Evolutionary conservation across 2,113 vertebrate species (phyloP).

Genomic region (Saguinus imperator): DNA sequence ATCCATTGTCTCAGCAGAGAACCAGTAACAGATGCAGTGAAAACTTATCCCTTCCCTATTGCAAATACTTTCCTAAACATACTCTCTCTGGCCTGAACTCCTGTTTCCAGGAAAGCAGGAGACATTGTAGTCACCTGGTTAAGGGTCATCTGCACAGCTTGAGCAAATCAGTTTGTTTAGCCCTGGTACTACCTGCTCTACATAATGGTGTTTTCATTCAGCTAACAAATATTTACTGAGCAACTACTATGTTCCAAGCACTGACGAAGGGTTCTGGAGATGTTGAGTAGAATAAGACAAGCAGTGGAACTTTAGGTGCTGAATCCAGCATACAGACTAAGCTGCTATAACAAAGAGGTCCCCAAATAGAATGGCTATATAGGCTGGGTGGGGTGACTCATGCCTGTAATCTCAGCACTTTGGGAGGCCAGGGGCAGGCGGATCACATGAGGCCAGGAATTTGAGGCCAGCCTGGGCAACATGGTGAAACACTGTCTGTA

Average conservation of each 20-base stretch:
- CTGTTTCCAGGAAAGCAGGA: neutral
- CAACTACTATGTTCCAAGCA: neutral
- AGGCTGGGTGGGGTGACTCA: no score
- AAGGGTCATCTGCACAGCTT: neutral
- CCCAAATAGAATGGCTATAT: neutral
- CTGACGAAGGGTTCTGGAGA: neutral
- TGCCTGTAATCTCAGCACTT: no score
- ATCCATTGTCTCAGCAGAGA: conserved; percentile 31
- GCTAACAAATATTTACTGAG: conserved; percentile 51
- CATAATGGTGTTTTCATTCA: neutral
- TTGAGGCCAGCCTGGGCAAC: no score
- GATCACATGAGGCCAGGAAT: no score
- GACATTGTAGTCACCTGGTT: neutral
- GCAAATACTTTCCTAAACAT: neutral
- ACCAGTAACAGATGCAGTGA: neutral
- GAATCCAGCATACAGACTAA: neutral
- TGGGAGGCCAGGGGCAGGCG: no score
- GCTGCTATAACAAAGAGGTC: neutral
- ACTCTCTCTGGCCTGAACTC: neutral
- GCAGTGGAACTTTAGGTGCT: neutral
- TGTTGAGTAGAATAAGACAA: neutral
- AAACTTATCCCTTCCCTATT: neutral
- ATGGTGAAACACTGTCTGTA: no score
- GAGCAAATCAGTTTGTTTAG: neutral
- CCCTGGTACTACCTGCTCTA: neutral